Conservation (phyloP, 2,888 invertebrate species). For the Pandemis corylana region DNA sequence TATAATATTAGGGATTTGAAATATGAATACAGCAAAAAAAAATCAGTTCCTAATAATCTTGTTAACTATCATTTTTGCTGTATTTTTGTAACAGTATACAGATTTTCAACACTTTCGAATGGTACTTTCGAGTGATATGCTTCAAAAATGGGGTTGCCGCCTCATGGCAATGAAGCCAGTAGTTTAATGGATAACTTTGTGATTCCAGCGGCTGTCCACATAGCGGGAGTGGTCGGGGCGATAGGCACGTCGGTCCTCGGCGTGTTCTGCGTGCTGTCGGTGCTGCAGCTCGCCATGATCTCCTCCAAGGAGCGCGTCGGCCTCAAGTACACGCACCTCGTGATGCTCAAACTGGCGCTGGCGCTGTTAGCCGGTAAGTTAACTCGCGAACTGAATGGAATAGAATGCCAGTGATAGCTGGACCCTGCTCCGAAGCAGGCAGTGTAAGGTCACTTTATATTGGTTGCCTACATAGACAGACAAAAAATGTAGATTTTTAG, state of each 20-base stretch:
- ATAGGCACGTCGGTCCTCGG: conserved; percentile 90
- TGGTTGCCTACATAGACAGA: too few species aligned
- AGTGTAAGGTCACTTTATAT: too few species aligned
- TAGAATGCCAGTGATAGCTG: too few species aligned
- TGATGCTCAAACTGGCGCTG: conserved; percentile 91
- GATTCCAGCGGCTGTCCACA: conserved; percentile 90
- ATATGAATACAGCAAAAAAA: too few species aligned
- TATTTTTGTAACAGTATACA: too few species aligned
- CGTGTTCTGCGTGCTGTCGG: conserved; percentile 91
- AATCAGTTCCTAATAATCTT: too few species aligned
- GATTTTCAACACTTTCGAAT: too few species aligned
- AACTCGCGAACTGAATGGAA: not conserved
- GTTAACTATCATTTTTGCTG: too few species aligned
- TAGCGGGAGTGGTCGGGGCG: conserved; percentile 92
- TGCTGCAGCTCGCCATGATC: conserved; percentile 94
- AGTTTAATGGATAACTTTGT: conserved; percentile 1
- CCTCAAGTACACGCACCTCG: conserved; percentile 90
- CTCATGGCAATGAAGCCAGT: too few species aligned
- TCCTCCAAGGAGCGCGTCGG: conserved; percentile 92
- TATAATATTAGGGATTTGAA: too few species aligned
- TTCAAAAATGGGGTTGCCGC: not conserved
- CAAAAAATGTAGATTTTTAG: too few species aligned
- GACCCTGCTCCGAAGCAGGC: too few species aligned
- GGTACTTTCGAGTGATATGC: not conserved
- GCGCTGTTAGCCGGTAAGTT: conserved; percentile 91